A percentile compares a stretch with the other conserved stretches of the same genome.
These are phyloP conservation scores for Parapristionchus giblindavisi DNA, from an alignment of 2,888 invertebrate species.

Conservation along the genomic window DNA sequence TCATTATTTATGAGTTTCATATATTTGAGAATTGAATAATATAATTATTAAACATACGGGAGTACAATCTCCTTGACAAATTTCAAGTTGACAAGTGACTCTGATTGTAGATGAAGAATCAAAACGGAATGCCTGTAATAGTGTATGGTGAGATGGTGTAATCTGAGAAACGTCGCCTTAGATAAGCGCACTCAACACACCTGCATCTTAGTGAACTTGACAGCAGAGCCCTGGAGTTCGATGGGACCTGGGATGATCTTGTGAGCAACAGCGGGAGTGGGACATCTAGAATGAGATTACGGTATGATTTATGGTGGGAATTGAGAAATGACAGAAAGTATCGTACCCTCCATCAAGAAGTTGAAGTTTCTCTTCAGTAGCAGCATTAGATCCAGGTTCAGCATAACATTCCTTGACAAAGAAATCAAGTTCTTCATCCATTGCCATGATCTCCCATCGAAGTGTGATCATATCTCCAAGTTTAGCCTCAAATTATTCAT, in stretches of 20 bases:
- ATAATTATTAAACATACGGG: constrained; percentile 49
- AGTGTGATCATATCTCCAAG: constrained; percentile 69
- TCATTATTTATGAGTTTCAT: not conserved
- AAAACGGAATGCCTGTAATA: constrained; percentile 67
- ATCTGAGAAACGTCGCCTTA: too few relatives aligned
- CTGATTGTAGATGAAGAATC: constrained; percentile 65
- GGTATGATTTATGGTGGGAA: not conserved
- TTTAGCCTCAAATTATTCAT: constrained; percentile 56
- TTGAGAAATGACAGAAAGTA: not conserved
- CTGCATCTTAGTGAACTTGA: constrained; percentile 55
- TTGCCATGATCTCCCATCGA: constrained; percentile 70
- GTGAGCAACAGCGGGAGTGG: constrained; percentile 68
- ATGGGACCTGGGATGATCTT: constrained; percentile 68
- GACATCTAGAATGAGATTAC: constrained; percentile 55
- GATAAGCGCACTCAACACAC: too few relatives aligned
- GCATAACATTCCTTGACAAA: constrained; percentile 68
- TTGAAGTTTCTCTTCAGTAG: constrained; percentile 61
- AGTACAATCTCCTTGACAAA: constrained; percentile 68
- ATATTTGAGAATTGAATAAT: not conserved
- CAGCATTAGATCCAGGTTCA: constrained; percentile 59
- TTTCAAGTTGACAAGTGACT: constrained; percentile 67
- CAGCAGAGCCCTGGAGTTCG: constrained; percentile 52
- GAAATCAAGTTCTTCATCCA: constrained; percentile 70
- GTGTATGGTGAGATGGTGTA: too few relatives aligned
- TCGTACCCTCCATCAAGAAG: constrained; percentile 64